Conservation (phyloP, 1,140 invertebrate genomes). For the Drosophila azteca region DNA sequence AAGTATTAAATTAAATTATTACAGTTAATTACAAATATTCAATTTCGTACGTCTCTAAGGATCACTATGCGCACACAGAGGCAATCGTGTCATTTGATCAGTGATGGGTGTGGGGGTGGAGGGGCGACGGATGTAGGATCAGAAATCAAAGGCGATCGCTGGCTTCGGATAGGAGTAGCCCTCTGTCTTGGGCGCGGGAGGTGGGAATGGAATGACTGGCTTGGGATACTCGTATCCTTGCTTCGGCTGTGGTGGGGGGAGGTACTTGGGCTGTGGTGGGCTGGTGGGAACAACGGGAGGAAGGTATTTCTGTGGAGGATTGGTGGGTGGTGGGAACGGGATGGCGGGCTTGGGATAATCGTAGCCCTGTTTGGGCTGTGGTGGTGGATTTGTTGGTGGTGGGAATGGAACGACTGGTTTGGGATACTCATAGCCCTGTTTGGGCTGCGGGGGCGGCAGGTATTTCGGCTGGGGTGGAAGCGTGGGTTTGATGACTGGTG, state of each 20-base stretch:
- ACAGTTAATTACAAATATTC: constrained; percentile 78
- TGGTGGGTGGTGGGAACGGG: constrained; percentile 59
- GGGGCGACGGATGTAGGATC: constrained; percentile 19
- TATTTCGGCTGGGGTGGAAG: constrained; percentile 50
- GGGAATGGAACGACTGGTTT: constrained; percentile 60
- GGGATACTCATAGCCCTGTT: constrained; percentile 57
- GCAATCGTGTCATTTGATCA: constrained; percentile 72
- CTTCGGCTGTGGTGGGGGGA: constrained; percentile 45
- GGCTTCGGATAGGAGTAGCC: constrained; percentile 72
- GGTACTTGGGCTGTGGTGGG: constrained; percentile 52
- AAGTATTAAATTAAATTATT: constrained; percentile 77
- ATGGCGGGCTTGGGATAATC: constrained; percentile 62
- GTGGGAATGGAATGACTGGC: constrained; percentile 54
- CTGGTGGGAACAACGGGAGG: constrained; percentile 44
- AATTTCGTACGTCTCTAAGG: constrained; percentile 74
- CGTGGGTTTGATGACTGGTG: constrained; percentile 28
- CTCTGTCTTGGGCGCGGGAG: constrained; percentile 51
- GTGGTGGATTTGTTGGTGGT: constrained; percentile 35
- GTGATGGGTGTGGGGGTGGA: constrained; percentile 38
- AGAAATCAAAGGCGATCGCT: constrained; percentile 64
- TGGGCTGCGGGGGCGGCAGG: constrained; percentile 25
- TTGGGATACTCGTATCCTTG: constrained; percentile 50
- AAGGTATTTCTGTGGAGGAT: constrained; percentile 52
- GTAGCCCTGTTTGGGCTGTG: constrained; percentile 45
- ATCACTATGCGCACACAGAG: constrained; percentile 73